These are phyloP conservation scores for Spizaetus ornatus DNA, from an alignment of 2,113 vertebrate genomes.

Conservation along the genomic window DNA sequence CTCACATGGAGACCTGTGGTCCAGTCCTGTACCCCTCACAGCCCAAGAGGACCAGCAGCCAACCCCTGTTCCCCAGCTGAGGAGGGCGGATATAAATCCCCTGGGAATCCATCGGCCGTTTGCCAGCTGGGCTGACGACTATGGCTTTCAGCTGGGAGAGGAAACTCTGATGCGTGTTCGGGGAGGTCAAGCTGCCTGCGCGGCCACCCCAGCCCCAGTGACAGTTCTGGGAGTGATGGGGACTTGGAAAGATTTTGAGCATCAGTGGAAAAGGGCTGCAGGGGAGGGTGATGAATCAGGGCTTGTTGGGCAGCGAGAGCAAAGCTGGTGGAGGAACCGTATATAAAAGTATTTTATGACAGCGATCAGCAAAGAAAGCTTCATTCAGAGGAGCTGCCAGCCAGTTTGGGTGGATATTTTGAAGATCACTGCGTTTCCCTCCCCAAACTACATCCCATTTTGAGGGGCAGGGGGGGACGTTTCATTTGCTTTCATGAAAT, in stretches of 20 bases:
- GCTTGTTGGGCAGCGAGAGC: not conserved
- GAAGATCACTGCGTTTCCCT: not conserved
- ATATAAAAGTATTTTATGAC: not conserved
- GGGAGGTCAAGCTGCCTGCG: fast-evolving
- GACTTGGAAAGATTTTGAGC: not conserved
- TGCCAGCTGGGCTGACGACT: not conserved
- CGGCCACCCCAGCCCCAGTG: not conserved
- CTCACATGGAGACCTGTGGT: fast-evolving
- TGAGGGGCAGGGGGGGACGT: fast-evolving
- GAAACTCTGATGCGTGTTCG: fast-evolving
- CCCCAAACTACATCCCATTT: fast-evolving
- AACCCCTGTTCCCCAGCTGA: not conserved
- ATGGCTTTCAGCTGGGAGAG: not conserved
- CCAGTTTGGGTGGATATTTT: not conserved
- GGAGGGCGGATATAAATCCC: not conserved
- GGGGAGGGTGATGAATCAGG: not conserved
- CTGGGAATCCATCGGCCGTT: not conserved
- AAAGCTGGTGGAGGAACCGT: fast-evolving
- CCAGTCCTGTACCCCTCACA: not conserved
- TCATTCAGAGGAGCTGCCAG: not conserved
- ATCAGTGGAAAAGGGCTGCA: not conserved
- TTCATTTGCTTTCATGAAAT: not conserved
- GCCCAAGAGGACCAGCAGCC: not conserved
- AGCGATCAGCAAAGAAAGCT: not conserved
- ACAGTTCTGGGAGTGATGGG: fast-evolving